Evolutionary conservation across 2,797 vertebrate genomes (phyloP).

Genomic region (Dendrocincla fuliginosa): DNA sequence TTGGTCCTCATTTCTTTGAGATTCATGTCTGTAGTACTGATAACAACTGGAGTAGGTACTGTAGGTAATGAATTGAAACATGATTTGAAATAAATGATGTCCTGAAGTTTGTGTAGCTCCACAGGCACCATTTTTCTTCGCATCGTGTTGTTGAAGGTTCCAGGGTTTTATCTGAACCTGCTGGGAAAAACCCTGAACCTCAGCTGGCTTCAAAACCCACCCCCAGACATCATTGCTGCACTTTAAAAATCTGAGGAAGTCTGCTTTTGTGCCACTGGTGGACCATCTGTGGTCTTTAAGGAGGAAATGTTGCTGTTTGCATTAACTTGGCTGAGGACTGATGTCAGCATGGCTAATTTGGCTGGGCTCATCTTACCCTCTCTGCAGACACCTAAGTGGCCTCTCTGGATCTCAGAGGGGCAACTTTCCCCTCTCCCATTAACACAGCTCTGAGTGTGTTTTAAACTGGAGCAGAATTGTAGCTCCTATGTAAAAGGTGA

Average conservation of each 20-base stretch:
- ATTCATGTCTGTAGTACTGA: neutral
- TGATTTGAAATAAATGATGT: neutral
- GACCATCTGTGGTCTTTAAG: neutral
- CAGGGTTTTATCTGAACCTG: neutral
- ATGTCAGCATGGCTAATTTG: conserved; percentile 29
- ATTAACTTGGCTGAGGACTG: neutral
- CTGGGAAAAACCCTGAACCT: neutral
- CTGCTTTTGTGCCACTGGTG: neutral
- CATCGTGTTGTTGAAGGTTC: accelerated
- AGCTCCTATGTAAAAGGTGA: neutral
- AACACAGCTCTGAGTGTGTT: neutral
- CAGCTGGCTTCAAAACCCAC: neutral
- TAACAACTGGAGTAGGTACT: neutral
- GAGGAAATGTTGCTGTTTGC: conserved; percentile 7
- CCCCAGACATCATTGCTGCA: neutral
- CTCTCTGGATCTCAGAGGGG: neutral
- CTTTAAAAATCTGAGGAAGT: neutral
- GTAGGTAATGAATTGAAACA: neutral
- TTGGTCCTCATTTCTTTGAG: neutral
- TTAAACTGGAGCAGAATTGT: neutral
- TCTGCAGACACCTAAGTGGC: neutral
- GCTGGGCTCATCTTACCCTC: neutral
- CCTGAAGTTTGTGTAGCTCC: neutral
- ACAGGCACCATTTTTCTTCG: neutral
- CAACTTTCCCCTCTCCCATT: conserved; percentile 5